Evolutionary conservation across 2,888 invertebrate genomes (phyloP), one percentile per base, ranked within the genome.

Genomic region (Drosophila neotestacea): DNA sequence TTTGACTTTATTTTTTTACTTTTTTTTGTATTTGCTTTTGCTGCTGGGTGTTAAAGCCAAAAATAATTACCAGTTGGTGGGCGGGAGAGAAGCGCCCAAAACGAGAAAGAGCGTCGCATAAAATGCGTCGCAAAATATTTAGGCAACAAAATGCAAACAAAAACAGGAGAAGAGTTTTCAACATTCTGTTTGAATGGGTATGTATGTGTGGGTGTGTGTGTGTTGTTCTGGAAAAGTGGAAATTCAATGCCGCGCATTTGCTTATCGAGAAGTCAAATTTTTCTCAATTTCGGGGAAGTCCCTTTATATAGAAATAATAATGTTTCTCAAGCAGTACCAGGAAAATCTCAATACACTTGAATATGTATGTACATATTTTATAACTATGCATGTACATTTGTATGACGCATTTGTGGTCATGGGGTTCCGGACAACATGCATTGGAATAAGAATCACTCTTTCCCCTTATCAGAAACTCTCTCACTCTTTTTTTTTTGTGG

Each of bases 41-140:
- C 22, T 22, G 22, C 3, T 22, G 61, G 55, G 65, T 68, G 78
- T 70, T 67, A 79, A 81, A 77, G 63, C 70, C 70, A 70, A 71
- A 83, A 70, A 78, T 75, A 70, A 77, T 77, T 71, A 59, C 59
- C 61, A 69, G 70, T 67, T 73, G 73, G 70, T 70, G 46, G 54
- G 48, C 47, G 56, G 44, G 38, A 46, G 32, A 46, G 54, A 41
- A 22, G 47, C 50, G 39, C 28, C 28, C 42, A 38, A 61, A 55
- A 47, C 30, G 60, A 62, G 59, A 70, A 46, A 68, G 39, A 16
- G 47, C 60, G 38, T 39, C 63, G 65, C 41, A 48, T 55, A 70
- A 85, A 81, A 84, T 88, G 85, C 87, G 85, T 73, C 85, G 89
- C 87, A 85, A 84, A 85, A 73, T 70, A 77, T 62, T 77, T 85